A percentile compares a stretch with the other conserved stretches of the same genome.
Conservation (phyloP, 2,888 invertebrate genomes). For the Linnaemya vulpina region DNA sequence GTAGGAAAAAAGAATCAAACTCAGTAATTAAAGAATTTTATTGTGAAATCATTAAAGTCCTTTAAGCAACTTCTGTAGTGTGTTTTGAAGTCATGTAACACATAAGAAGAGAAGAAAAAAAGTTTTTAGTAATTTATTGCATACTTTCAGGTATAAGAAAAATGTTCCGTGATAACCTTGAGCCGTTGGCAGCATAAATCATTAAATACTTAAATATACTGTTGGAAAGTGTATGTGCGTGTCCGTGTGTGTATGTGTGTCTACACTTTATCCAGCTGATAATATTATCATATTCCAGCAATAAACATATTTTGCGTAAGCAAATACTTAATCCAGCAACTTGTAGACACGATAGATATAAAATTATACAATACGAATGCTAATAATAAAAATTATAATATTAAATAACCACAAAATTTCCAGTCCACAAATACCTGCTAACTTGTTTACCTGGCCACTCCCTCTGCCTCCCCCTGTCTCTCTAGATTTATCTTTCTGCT, state of each 20-base stretch:
- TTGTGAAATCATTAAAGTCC: neutral
- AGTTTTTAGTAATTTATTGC: neutral
- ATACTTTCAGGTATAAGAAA: conserved; percentile 31
- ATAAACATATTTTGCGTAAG: conserved; percentile 73
- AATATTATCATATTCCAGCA: conserved; percentile 70
- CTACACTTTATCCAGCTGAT: conserved; percentile 12
- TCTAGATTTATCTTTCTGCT: neutral
- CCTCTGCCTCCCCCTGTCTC: no score
- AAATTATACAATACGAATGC: conserved; percentile 14
- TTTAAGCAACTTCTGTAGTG: neutral
- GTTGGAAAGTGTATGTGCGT: neutral
- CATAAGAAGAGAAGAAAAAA: neutral
- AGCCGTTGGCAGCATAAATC: conserved; percentile 43
- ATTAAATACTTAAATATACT: conserved; percentile 40
- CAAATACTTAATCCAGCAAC: conserved; percentile 73
- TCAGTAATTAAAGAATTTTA: neutral
- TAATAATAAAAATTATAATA: conserved; percentile 66
- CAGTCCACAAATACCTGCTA: neutral
- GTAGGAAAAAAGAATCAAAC: neutral
- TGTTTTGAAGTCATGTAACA: neutral
- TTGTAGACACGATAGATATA: conserved; percentile 68
- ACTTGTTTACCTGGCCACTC: neutral
- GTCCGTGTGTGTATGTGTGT: neutral
- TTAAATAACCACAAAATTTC: conserved; percentile 65
- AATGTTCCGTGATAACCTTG: conserved; percentile 35